These are phyloP conservation scores for Zygaena filipendulae DNA, from an alignment of 2,888 invertebrate genomes.

Conservation along the genomic window DNA sequence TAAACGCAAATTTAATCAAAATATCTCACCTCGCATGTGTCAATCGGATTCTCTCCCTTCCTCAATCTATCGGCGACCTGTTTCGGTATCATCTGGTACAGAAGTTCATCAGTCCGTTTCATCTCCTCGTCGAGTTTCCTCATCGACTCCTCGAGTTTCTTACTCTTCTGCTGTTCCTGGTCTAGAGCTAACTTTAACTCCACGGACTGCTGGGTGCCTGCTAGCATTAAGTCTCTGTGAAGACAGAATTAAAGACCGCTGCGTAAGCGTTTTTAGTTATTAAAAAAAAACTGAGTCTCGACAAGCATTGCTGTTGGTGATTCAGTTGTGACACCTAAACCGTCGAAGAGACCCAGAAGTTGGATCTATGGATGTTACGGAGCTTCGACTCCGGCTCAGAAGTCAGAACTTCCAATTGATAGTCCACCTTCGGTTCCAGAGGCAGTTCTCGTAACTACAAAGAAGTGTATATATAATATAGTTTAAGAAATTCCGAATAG, in stretches of 20 bases:
- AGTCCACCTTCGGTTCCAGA: no score
- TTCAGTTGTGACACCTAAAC: no score
- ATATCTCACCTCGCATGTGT: slow-evolving; percentile 97
- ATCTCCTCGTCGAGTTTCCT: slow-evolving; percentile 94
- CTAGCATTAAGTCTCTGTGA: slow-evolving; percentile 91
- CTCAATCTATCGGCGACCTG: slow-evolving; percentile 94
- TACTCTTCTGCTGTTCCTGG: slow-evolving; percentile 96
- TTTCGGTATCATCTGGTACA: slow-evolving; percentile 99
- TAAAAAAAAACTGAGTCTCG: no score
- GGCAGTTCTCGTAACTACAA: no score
- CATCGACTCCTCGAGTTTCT: slow-evolving; percentile 97
- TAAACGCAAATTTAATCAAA: background rate
- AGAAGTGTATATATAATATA: no score
- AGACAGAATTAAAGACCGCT: no score
- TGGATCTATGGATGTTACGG: no score
- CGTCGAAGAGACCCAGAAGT: no score
- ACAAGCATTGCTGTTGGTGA: no score
- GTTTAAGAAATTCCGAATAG: no score
- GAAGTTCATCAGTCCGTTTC: slow-evolving; percentile 92
- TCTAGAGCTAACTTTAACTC: slow-evolving; percentile 95
- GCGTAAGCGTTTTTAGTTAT: background rate
- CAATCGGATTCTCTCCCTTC: slow-evolving; percentile 95
- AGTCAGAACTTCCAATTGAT: no score
- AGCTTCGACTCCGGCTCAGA: no score
- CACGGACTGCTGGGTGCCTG: slow-evolving; percentile 97